Evolutionary conservation across 1,140 invertebrate genomes (phyloP).

Genomic region (Harpegnathos saltator): DNA sequence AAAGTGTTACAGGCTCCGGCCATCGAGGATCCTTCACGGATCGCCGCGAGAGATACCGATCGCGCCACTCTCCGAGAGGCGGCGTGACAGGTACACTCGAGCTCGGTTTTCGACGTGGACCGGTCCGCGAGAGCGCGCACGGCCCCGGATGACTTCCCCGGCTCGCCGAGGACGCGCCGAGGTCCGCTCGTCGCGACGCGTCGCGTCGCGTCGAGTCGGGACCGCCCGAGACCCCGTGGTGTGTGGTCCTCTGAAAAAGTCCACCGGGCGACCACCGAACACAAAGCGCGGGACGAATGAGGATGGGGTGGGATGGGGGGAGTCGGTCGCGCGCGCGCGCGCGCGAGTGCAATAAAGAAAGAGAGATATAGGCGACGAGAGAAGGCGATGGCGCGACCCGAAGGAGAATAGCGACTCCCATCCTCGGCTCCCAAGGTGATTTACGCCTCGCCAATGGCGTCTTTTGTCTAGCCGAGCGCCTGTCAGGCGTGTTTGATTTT

Average conservation of each 20-base stretch:
- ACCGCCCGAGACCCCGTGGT: constrained; percentile 61
- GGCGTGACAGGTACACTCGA: constrained; percentile 74
- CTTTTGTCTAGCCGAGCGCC: constrained; percentile 78
- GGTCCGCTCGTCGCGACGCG: background rate
- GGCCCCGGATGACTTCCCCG: constrained; percentile 48
- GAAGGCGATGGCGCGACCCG: constrained; percentile 50
- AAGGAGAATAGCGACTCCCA: constrained; percentile 34
- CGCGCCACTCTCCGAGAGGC: constrained; percentile 50
- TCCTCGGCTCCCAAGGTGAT: constrained; percentile 75
- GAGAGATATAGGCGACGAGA: background rate
- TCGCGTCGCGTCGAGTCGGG: constrained; percentile 46
- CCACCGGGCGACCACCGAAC: constrained; percentile 13
- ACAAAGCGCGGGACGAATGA: background rate
- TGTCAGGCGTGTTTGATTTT: constrained; percentile 78
- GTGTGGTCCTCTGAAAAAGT: constrained; percentile 77
- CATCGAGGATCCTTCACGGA: constrained; percentile 50
- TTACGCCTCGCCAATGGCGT: constrained; percentile 77
- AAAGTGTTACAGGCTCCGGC: constrained; percentile 38
- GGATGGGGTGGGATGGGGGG: no score
- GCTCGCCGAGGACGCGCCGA: no score
- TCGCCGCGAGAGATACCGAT: constrained; percentile 63
- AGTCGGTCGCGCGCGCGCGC: no score
- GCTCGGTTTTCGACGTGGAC: constrained; percentile 72
- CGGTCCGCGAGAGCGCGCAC: constrained; percentile 71
- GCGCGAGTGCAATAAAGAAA: constrained; percentile 17